Base-by-base conservation (phyloP, 2,797 vertebrate species). In the Propithecus perrieri region DNA sequence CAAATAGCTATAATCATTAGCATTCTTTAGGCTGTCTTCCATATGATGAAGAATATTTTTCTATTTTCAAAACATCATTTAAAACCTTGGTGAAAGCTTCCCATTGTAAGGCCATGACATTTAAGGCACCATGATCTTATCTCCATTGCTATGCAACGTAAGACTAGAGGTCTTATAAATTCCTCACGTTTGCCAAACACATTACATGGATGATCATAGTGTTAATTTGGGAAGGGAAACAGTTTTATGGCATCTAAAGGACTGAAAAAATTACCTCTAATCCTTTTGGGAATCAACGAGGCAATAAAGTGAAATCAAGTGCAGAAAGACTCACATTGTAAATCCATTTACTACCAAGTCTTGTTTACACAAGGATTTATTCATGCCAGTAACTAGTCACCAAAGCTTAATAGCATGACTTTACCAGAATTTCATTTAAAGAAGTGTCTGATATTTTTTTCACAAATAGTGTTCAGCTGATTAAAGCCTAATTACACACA, bases 271-370 rank as follows among this genome's bases (percentile, higher is more conserved):
- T 99, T 99, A 99, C 99, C 99, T 98, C 99, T 99, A 99, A 99
- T 99, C 98, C 98, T 99, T 98, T 98, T 98, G 99, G 99, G 99
- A 99, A 99, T 99, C 99, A 98, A 99, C 98, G 99, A 99, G 98
- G 99, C 99, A 99, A 99, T 99, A 99, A 99, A 99, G 99, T 99
- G 98, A 99, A 99, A 99, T 99, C 98, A 99, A 98, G 98, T 98
- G 98, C 98, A 99, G 99, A 99, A 99, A 99, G 99, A 99, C 95
- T 97, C 98, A 99, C 98, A 98, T 98, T 98, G 98, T 98, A 99
- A 99, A 99, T 98, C 99, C 99, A 99, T 99, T 99, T 99, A 98
- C 98, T 98, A 98, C 98, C 98, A 98, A 98, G 98, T 98, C 98
- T 98, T 98, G 98, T 99, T 99, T 99, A 98, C 98, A 98, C 98